Percentiles rank a stretch among this genome's conserved stretches.
Conservation (phyloP, 2,888 invertebrate genomes). For the Adelphocoris suturalis region DNA sequence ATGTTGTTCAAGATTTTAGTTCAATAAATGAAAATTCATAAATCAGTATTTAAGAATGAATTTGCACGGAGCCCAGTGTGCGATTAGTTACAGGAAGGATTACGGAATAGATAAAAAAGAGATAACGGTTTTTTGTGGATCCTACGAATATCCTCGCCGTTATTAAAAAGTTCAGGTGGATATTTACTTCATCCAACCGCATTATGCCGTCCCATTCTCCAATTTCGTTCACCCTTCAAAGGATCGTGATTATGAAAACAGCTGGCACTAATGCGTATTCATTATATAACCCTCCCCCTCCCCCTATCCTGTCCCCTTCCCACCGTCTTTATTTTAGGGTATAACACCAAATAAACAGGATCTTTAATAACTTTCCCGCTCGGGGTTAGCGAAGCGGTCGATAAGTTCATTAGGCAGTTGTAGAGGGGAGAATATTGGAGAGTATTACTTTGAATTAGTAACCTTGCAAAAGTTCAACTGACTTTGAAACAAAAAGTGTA, state of each 20-base stretch:
- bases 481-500: neutral
- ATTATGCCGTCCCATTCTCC: conserved; percentile 1
- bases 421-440: neutral
- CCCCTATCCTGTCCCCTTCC: no score
- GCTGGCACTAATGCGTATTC: conserved; percentile 57
- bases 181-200: conserved; percentile 7
- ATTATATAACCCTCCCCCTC: neutral
- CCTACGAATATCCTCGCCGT: neutral
- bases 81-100: no score
- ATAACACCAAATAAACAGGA: conserved; percentile 62
- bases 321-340: neutral
- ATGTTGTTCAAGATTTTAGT: no score
- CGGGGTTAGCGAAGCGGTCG: neutral
- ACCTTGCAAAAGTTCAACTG: neutral
- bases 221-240: conserved; percentile 43
- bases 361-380: conserved; percentile 55
- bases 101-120: no score
- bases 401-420: conserved; percentile 7
- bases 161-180: conserved; percentile 32
- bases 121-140: neutral
- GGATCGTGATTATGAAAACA: conserved; percentile 57
- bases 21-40: no score
- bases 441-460: neutral
- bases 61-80: no score
- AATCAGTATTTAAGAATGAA: no score